Conservation (phyloP, 2,797 vertebrate species). For the Sebastes dallii region DNA sequence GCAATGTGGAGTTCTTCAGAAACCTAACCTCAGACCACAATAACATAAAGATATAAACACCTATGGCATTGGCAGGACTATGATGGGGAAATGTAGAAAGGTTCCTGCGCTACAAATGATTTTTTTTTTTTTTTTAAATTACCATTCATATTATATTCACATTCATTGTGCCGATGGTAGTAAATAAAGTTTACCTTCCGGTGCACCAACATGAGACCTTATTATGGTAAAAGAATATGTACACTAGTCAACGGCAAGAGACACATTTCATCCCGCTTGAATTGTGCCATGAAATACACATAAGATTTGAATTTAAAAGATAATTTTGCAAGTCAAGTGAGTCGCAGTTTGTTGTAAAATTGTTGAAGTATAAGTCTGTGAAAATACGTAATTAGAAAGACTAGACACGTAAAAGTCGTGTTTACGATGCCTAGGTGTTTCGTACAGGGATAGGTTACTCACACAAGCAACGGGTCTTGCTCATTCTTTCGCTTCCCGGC, state of each 20-base stretch:
- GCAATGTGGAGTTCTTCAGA: constrained; percentile 66
- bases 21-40: constrained; percentile 44
- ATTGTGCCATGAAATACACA: too few species aligned
- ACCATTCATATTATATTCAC: not conserved
- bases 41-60: constrained; percentile 64
- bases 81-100: not conserved
- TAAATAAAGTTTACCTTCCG: not conserved
- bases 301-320: too few species aligned
- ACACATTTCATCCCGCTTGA: too few species aligned
- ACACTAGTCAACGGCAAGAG: too few species aligned
- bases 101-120: not conserved
- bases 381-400: too few species aligned
- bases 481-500: too few species aligned
- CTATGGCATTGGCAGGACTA: constrained; percentile 14
- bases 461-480: accelerated
- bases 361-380: too few species aligned
- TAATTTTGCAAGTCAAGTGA: too few species aligned
- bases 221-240: too few species aligned
- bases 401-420: accelerated
- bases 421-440: accelerated
- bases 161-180: not conserved
- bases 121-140: not conserved
- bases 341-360: too few species aligned
- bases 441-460: too few species aligned
- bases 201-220: too few species aligned